phyloP scores from a whole-genome alignment of 2,888 invertebrate genomes.

The Ischnus inquisitorius region DNA sequence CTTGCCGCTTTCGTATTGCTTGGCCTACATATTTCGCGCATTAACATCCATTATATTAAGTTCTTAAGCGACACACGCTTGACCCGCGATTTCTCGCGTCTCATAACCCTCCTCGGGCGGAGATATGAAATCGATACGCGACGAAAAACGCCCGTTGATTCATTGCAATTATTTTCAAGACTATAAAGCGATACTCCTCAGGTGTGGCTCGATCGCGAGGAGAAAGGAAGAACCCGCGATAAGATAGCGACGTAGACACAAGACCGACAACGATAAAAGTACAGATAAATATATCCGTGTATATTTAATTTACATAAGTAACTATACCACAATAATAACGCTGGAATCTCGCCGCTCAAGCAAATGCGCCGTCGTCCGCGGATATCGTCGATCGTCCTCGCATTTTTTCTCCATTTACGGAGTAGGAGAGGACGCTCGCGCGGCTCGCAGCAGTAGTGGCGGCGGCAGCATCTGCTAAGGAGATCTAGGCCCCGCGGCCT shows the following conservation, averaged over 20 bases:
- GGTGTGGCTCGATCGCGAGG: background rate
- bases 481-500: constrained; percentile 74
- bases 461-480: constrained; percentile 73
- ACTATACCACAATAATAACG: background rate
- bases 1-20: constrained; percentile 68
- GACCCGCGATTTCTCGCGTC: background rate
- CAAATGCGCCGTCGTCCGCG: constrained; percentile 38
- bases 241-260: background rate
- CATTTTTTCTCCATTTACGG: constrained; percentile 71
- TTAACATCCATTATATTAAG: constrained; percentile 67
- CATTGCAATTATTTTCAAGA: constrained; percentile 27
- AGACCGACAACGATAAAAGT: background rate
- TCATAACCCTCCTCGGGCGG: background rate
- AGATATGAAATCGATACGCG: background rate
- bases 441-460: background rate
- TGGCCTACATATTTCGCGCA: constrained; percentile 78
- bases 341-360: background rate
- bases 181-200: background rate
- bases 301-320: background rate
- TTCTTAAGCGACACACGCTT: constrained; percentile 53
- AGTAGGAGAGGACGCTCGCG: constrained; percentile 48
- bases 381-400: constrained; percentile 74
- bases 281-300: background rate
- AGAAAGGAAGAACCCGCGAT: background rate
- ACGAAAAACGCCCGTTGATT: background rate